Base-by-base conservation (phyloP, 2,888 invertebrate species). In the Noctua janthina region DNA sequence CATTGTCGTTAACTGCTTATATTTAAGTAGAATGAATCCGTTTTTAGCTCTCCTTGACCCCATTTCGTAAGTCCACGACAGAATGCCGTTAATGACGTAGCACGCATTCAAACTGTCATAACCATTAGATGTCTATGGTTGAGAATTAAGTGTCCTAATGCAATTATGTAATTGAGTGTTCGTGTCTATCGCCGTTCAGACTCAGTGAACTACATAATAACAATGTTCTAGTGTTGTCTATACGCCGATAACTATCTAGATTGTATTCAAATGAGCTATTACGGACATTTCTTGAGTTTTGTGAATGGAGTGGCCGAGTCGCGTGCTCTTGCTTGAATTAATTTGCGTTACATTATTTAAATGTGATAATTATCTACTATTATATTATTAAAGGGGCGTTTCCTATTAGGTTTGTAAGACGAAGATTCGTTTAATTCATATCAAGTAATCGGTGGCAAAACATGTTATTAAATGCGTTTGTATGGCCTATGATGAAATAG, bases 221-320 rank as follows among this genome's bases (percentile, higher is more conserved):
- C 84, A 85, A 87, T 84, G 85, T 88, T 85, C 67, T 90, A 88
- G 87, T 83, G 77, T 80, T 82, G 81, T 84, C 78, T 87, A 82
- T 88, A 76, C 76, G 70, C 82, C 83, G 88, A 89, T 90, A 88
- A 83, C 79, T 88, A 92, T 91, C 91, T 92, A 92, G 93, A 95
- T 95, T 95, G 94, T 94, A 95, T 95, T 94, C 93, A 95, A 95
- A 95, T 94, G 91, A 94, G 93, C 92, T 91, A 93, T 93, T 93
- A 93, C 91, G 90, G 93, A 93, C 92, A 92, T 90, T 92, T 92
- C 90, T 91, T 88, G 83, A 93, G 92, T 95, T 95, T 95, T 92
- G 94, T 94, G 93, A 94, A 94, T 94, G 93, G 90, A 91, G 82
- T 92, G 91, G 91, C 88, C 90, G 87, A 91, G 93, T 94, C 94